Base-by-base conservation (phyloP, 2,797 vertebrate species). In the Cryptoprocta ferox region DNA sequence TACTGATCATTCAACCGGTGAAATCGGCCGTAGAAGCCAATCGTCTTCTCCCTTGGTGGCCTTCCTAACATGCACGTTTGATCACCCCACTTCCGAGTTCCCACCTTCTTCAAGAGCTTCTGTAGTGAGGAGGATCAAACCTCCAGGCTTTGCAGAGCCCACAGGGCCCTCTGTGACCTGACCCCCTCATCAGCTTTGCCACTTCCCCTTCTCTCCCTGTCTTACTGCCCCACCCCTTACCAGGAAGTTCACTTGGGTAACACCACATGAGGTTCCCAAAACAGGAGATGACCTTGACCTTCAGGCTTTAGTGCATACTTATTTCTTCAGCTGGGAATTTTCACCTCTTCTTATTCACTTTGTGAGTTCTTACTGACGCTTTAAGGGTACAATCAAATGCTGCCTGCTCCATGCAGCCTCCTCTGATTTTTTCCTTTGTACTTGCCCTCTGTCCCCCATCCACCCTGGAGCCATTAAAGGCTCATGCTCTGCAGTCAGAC, bases 171-270 rank as follows among this genome's bases (percentile, higher is more conserved):
- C 68, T 42, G 80, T 73, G 48, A 81, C 85, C 84, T 56, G 26
- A 73, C 30, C 92, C 45, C 71, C 7, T 12, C 26, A 45, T 39
- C 35, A 1, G 26, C 65, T 8, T 32, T 8, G 32, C 96, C 91
- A 91, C 97, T 95, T 98, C 98, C 94, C 32, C 89, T 91, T 95
- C 70, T 30, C 39, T 28, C 85, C 30, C 10, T 59, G 3, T 42
- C 66, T 80, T 32, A 6, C 32, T 42, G 66, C 71, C 86, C 75
- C 71, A 6, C n/a, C 90, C 89, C 61, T 63, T 92, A 24, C 92
- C 50, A 30, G 95, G 97, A 97, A 97, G 89, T 65, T 80, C 30
- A 73, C 91, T 88, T 75, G 68, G 94, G 56, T 80, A 71, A 96
- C 28, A 79, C 81, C 78, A 18, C 56, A 76, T 16, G 81, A 35